phyloP scores from a whole-genome alignment of 2,888 invertebrate species.

The Chloromyia formosa region DNA sequence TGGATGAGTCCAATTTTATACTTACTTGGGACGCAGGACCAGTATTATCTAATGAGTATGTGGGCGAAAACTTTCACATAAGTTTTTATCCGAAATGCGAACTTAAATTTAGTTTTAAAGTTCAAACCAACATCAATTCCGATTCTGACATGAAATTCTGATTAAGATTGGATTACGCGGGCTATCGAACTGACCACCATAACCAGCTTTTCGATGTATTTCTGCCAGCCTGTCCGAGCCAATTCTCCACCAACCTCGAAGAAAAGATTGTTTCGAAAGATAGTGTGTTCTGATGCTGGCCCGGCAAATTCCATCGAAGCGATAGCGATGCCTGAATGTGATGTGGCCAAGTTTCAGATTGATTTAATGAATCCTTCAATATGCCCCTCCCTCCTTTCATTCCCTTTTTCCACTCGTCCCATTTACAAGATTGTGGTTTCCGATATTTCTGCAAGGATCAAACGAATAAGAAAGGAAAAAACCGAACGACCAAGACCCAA shows the following conservation, averaged over 20 bases:
- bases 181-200: not conserved
- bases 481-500: too few relatives aligned
- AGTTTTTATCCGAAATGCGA: constrained; percentile 29
- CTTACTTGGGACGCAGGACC: not conserved
- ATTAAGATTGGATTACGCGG: constrained; percentile 12
- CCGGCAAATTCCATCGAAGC: not conserved
- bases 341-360: not conserved
- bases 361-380: constrained; percentile 3
- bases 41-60: constrained; percentile 32
- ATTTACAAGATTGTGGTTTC: not conserved
- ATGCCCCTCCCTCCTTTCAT: not conserved
- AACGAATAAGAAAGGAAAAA: too few relatives aligned
- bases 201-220: too few relatives aligned
- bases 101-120: constrained; percentile 41
- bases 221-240: too few relatives aligned
- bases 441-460: not conserved
- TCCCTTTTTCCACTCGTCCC: too few relatives aligned
- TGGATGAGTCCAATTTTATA: not conserved
- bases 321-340: not conserved
- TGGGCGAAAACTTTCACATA: constrained; percentile 14
- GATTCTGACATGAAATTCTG: constrained; percentile 45
- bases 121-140: constrained; percentile 46
- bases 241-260: too few relatives aligned
- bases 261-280: not conserved
- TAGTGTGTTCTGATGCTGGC: not conserved